phyloP scores from a whole-genome alignment of 2,888 invertebrate species.

The Drosophila phalerata region DNA sequence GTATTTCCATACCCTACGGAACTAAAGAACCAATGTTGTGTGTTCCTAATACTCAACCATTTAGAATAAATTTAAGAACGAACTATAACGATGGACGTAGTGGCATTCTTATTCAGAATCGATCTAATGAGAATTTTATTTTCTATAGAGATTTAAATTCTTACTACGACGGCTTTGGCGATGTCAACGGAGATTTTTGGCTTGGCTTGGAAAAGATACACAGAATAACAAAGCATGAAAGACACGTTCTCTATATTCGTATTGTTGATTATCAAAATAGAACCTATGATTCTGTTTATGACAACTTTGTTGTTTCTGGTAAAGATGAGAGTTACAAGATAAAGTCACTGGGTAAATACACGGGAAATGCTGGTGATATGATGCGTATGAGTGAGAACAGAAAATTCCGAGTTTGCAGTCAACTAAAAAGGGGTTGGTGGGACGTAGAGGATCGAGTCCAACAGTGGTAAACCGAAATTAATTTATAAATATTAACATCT shows the following conservation, averaged over 20 bases:
- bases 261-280: background rate
- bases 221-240: background rate
- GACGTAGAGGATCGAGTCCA: no score
- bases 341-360: background rate
- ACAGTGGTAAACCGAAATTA: background rate
- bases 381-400: background rate
- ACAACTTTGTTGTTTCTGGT: background rate
- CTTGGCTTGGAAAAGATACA: background rate
- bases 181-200: background rate
- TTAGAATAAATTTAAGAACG: background rate
- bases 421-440: background rate
- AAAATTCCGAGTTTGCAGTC: background rate
- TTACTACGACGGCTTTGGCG: background rate
- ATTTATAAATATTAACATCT: no score
- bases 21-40: background rate
- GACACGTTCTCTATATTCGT: background rate
- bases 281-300: no score
- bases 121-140: background rate
- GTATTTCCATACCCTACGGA: background rate
- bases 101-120: background rate
- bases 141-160: background rate
- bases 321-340: background rate
- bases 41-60: background rate
- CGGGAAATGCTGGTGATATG: background rate
- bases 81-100: background rate